Evolutionary conservation across 2,888 invertebrate genomes (phyloP), one percentile per base, ranked within the genome.

Genomic region (Drosophila antonietae): DNA sequence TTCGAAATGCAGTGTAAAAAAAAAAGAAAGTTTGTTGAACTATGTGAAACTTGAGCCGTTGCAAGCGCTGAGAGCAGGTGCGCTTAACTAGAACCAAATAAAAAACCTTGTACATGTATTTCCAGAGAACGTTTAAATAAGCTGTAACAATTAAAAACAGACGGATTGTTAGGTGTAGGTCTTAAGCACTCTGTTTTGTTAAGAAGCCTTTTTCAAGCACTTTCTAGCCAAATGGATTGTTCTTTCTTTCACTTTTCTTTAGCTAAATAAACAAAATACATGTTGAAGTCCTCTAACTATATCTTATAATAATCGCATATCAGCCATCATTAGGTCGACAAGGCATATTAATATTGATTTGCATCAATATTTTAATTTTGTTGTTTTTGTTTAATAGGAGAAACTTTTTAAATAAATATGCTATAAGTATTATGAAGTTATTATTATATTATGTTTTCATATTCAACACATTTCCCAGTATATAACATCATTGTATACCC

Each of bases 1-100:
- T 51, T 57, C 39, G 28, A 14, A 58, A 66, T 52, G 37, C 47
- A 75, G 47, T 62, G 65, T 35, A 47, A 51, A 67, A 58, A 20
- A 20, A 20, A 20, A 20, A 63, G 56, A 70, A 65, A 37, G 56
- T 60, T 67, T 39, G 61, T 39, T 66, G 64, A 71, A 55, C 60
- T 72, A 60, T 28, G 52, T 58, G 44, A 60, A 66, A 51, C 57
- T 63, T 60, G 28, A 75, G 57, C 53, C 58, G 41, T 51, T 51
- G 43, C 60, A 37, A 46, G 28, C 28, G 33, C 35, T 18, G 10
- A n/a, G 51, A 23, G 20, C 56, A 35, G 66, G 18, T 61, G 35
- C 15, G 51, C 39, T 47, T n/a, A 20, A 6, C 12, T 9, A 18
- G 14, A 49, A 6, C 33, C 5, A 65, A 31, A 8, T 15, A 4